These are phyloP conservation scores for Coremacera marginata DNA, from an alignment of 2,888 invertebrate species.

Conservation along the genomic window DNA sequence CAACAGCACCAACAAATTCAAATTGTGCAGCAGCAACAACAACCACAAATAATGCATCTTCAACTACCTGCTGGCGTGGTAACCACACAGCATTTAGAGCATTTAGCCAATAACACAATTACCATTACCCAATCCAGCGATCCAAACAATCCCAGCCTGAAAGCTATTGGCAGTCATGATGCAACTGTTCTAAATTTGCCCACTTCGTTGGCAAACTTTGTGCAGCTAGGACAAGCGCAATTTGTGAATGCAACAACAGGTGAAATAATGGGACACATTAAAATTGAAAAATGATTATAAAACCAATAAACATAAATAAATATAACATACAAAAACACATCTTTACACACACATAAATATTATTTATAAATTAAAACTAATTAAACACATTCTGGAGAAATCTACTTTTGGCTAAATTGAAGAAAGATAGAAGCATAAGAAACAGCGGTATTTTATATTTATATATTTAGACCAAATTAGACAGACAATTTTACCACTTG, in stretches of 20 bases:
- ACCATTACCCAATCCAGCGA: constrained; percentile 63
- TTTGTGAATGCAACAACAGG: constrained; percentile 61
- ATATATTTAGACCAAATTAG: neutral
- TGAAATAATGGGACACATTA: constrained; percentile 63
- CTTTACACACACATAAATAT: neutral
- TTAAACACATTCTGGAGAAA: neutral
- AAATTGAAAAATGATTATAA: constrained; percentile 62
- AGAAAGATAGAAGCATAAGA: neutral
- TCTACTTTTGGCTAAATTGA: neutral
- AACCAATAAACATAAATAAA: neutral
- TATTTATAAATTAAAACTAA: neutral
- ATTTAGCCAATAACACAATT: constrained; percentile 64
- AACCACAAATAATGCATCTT: constrained; percentile 65
- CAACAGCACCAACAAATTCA: constrained; percentile 49
- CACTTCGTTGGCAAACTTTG: constrained; percentile 63
- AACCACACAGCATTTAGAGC: constrained; percentile 61
- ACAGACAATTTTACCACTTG: neutral
- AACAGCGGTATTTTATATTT: constrained; percentile 3
- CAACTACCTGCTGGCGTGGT: constrained; percentile 59
- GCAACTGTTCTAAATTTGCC: constrained; percentile 62
- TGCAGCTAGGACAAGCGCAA: constrained; percentile 64
- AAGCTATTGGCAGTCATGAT: constrained; percentile 59
- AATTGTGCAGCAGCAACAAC: constrained; percentile 50
- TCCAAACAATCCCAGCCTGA: constrained; percentile 52
- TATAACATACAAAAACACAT: neutral